Percentiles rank a stretch among this genome's conserved stretches.
Evolutionary conservation across 2,797 vertebrate species (phyloP).

Genomic region (Ptychobarbus kaznakovi): DNA sequence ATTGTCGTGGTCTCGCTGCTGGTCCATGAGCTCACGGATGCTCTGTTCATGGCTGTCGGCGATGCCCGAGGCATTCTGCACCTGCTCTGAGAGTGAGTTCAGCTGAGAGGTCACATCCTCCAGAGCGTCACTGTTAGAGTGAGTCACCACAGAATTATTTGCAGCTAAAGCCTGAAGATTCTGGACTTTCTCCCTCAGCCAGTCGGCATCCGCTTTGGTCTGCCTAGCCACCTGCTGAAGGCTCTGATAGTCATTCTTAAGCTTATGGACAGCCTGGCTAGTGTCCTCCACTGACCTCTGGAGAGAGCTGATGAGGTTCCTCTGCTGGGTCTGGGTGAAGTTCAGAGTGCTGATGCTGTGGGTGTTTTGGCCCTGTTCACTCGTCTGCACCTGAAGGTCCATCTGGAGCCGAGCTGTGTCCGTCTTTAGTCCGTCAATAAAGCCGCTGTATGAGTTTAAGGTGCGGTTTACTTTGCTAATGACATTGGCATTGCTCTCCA

Average conservation of each 20-base stretch:
- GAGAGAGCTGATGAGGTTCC: slow-evolving; percentile 83
- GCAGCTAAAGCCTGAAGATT: slow-evolving; percentile 88
- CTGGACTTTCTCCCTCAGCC: slow-evolving; percentile 94
- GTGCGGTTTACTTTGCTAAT: slow-evolving; percentile 91
- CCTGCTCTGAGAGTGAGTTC: slow-evolving; percentile 84
- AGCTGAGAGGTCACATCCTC: slow-evolving; percentile 92
- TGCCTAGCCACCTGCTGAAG: slow-evolving; percentile 91
- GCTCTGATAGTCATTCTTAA: slow-evolving; percentile 93
- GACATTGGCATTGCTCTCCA: slow-evolving; percentile 89
- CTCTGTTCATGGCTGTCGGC: slow-evolving; percentile 80
- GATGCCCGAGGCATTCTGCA: slow-evolving; percentile 88
- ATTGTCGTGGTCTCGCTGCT: slow-evolving; percentile 77
- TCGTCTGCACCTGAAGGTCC: slow-evolving; percentile 88
- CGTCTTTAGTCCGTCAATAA: slow-evolving; percentile 88
- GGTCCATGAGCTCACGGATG: slow-evolving; percentile 85
- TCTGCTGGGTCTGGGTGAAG: slow-evolving; percentile 91
- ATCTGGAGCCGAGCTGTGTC: slow-evolving; percentile 89
- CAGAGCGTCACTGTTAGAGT: slow-evolving; percentile 90
- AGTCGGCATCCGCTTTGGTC: slow-evolving; percentile 86
- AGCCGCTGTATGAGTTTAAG: slow-evolving; percentile 84
- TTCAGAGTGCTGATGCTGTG: slow-evolving; percentile 90
- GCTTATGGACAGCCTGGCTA: slow-evolving; percentile 89
- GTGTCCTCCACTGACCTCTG: slow-evolving; percentile 93
- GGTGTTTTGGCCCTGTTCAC: slow-evolving; percentile 82
- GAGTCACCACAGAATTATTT: slow-evolving; percentile 90